Conservation (phyloP, 1,140 invertebrate genomes). For the Epicauta chinensis region DNA sequence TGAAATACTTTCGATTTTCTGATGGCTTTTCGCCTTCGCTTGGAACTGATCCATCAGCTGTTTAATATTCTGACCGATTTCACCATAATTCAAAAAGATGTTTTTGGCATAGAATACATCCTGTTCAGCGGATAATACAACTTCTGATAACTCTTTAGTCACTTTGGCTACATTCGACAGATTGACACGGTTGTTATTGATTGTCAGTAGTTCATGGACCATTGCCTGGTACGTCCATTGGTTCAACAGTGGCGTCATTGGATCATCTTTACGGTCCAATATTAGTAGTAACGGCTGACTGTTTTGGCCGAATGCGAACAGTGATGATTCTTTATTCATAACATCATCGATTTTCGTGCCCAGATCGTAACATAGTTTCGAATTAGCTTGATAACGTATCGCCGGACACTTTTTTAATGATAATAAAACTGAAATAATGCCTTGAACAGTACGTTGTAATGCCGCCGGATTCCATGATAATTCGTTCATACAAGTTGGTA, state of each 20-base stretch:
- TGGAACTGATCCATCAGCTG: slow-evolving; percentile 97
- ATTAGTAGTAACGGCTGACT: slow-evolving; percentile 75
- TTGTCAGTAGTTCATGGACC: slow-evolving; percentile 95
- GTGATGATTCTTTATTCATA: slow-evolving; percentile 76
- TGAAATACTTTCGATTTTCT: slow-evolving; percentile 96
- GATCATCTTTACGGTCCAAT: slow-evolving; percentile 87
- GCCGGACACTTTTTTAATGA: slow-evolving; percentile 86
- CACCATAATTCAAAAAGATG: slow-evolving; percentile 94
- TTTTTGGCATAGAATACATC: slow-evolving; percentile 98
- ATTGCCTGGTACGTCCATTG: slow-evolving; percentile 99
- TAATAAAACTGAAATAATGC: slow-evolving; percentile 79
- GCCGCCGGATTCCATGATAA: slow-evolving; percentile 67
- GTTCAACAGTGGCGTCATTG: slow-evolving; percentile 93
- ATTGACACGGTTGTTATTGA: slow-evolving; percentile 93
- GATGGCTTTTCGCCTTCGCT: slow-evolving; percentile 87
- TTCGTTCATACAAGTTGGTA: slow-evolving; percentile 57
- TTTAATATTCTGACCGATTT: slow-evolving; percentile 97
- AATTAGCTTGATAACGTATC: slow-evolving; percentile 88
- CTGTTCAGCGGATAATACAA: slow-evolving; percentile 90
- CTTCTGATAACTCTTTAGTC: slow-evolving; percentile 85
- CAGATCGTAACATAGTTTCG: slow-evolving; percentile 75
- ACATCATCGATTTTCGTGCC: slow-evolving; percentile 80
- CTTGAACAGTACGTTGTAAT: slow-evolving; percentile 76
- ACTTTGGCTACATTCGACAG: slow-evolving; percentile 74
- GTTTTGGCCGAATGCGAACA: slow-evolving; percentile 73